Evolutionary conservation across 2,888 invertebrate species (phyloP), one percentile per base, ranked within the genome.

Genomic region (Onthophagus sagittarius): DNA sequence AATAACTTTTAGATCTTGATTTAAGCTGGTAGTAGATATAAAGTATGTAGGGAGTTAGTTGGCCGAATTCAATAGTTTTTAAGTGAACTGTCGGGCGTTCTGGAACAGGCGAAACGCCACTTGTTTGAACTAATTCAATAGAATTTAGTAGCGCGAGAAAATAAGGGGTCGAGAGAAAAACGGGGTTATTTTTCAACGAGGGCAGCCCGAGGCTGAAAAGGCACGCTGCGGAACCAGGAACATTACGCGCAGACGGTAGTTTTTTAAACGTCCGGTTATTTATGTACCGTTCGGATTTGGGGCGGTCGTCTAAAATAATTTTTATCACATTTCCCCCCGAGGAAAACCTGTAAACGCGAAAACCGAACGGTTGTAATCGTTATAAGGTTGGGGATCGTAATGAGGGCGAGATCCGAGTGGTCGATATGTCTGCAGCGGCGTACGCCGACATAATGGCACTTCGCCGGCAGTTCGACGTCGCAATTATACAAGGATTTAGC

Each of bases 401-500:
- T 53, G 39, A 53, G 39, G 39, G 9, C 39, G 39, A 53, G 39
- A 53, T 53, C 39, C 39, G 39, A 53, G 39, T 53, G 39, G 39
- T 53, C 39, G 39, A 53, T 53, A 53, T 53, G 39, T 53, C 39
- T 53, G 39, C 39, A 53, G 39, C 39, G 39, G 39, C 39, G 39
- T 53, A 53, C 39, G 39, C 39, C 39, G 39, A 53, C 39, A 53
- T 67, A 67, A 67, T 67, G 13, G 67, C 67, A 67, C 67, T 67
- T 67, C 32, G 31, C 23, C 23, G 67, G 67, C 32, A 78, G 77
- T 78, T 75, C 75, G 75, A 75, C 71, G 76, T 72, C 71, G 77
- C 76, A 77, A 78, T 78, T 78, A 76, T 75, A 74, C 70, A 23
- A 32, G 75, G 76, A 76, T 77, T 78, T 77, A 77, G 73, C 77